Conservation (phyloP, 2,113 vertebrate species). For the Pelusios castaneus region DNA sequence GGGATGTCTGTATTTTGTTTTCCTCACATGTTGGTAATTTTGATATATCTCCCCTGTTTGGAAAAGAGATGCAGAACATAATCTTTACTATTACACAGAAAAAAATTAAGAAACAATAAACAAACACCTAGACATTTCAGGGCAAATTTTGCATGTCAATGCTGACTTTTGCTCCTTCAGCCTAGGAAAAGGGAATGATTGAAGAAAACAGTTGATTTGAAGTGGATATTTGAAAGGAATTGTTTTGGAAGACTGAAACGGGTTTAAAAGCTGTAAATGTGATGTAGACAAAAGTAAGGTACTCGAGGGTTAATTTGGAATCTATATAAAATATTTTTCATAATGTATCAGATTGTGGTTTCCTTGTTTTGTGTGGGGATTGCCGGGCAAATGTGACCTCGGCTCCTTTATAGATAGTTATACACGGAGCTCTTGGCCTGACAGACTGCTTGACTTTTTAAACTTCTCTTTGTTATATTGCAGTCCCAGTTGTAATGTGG, state of each 20-base stretch:
- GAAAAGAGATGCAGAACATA: background rate
- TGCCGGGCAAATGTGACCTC: constrained; percentile 70
- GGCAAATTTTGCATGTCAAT: background rate
- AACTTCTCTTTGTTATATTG: constrained; percentile 74
- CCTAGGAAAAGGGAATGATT: background rate
- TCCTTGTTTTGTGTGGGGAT: background rate
- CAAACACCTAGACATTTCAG: background rate
- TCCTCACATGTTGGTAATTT: background rate
- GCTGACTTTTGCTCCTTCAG: background rate
- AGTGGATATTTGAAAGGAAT: background rate
- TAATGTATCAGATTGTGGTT: accelerated
- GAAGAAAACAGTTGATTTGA: background rate
- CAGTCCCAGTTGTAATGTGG: constrained; percentile 82
- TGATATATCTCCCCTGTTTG: background rate
- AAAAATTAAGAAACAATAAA: background rate
- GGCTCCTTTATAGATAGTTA: constrained; percentile 66
- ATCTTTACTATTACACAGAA: background rate
- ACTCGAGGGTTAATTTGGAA: background rate
- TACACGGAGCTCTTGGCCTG: constrained; percentile 73
- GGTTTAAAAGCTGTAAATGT: background rate
- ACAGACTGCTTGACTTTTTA: constrained; percentile 77
- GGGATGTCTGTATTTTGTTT: background rate
- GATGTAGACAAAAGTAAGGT: background rate
- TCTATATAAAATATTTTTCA: background rate
- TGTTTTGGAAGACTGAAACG: constrained; percentile 1